phyloP scores from a whole-genome alignment of 2,888 invertebrate species.

The Pterobdella sp. region DNA sequence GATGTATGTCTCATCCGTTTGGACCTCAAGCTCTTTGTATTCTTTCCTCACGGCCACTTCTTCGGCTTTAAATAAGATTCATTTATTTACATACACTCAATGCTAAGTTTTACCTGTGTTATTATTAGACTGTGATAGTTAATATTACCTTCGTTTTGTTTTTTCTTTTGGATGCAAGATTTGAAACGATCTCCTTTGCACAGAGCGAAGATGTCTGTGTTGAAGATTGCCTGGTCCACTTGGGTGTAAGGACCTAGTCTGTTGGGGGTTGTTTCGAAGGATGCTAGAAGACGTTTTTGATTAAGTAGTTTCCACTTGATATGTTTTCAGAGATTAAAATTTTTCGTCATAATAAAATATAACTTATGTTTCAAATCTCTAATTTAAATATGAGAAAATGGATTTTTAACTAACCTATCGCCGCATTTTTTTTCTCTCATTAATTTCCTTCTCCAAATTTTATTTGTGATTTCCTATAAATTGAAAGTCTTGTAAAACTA shows the following conservation, averaged over 20 bases:
- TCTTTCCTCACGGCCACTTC: constrained; percentile 18
- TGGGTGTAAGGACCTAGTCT: constrained; percentile 22
- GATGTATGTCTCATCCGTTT: constrained; percentile 27
- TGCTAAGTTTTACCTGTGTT: not conserved
- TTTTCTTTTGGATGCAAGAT: constrained; percentile 22
- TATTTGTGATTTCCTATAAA: constrained; percentile 21
- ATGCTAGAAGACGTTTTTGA: too few species aligned
- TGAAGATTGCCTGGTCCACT: not conserved
- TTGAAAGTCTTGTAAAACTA: not conserved
- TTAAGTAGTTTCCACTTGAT: too few species aligned
- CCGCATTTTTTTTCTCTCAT: constrained; percentile 22
- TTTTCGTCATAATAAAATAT: too few species aligned
- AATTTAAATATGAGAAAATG: too few species aligned
- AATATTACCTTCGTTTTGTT: not conserved
- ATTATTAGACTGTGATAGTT: not conserved
- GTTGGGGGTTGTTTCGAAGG: too few species aligned
- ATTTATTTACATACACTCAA: constrained; percentile 11
- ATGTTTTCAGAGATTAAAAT: too few species aligned
- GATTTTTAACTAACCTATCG: constrained; percentile 13
- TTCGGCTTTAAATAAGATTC: not conserved
- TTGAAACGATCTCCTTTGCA: constrained; percentile 23
- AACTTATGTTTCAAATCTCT: too few species aligned
- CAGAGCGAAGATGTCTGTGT: constrained; percentile 10
- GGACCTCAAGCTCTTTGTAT: not conserved
- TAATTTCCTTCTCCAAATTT: constrained; percentile 21